Evolutionary conservation across 2,113 vertebrate species (phyloP).

Genomic region (Gambusia affinis): DNA sequence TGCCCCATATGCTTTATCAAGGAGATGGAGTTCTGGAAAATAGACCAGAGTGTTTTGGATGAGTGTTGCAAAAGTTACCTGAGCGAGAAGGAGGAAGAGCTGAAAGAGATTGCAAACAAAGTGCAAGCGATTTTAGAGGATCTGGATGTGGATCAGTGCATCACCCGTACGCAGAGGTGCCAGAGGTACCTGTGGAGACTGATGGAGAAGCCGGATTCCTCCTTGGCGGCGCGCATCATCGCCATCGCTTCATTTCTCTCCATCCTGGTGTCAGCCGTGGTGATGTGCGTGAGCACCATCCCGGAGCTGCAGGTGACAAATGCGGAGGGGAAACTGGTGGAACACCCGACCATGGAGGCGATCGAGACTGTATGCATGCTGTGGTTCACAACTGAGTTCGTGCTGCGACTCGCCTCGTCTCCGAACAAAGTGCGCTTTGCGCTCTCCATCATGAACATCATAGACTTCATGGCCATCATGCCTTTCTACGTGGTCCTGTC

Average conservation of each 20-base stretch:
- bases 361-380: constrained; percentile 94
- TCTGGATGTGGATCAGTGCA: constrained; percentile 82
- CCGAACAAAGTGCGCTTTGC: constrained; percentile 91
- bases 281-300: constrained; percentile 96
- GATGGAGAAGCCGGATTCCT: constrained; percentile 96
- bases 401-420: constrained; percentile 89
- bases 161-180: constrained; percentile 85
- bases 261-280: constrained; percentile 89
- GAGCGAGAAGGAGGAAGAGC: constrained; percentile 92
- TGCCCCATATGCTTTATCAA: constrained; percentile 97
- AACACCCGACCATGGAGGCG: constrained; percentile 90
- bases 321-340: constrained; percentile 87
- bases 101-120: constrained; percentile 91
- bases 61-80: constrained; percentile 94
- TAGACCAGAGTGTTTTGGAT: constrained; percentile 90
- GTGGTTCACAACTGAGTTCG: constrained; percentile 95
- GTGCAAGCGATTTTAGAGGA: constrained; percentile 94
- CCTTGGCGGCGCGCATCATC: constrained; percentile 86
- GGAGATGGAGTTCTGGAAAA: constrained; percentile 99
- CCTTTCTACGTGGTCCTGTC: constrained; percentile 94
- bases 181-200: constrained; percentile 92
- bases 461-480: constrained; percentile 92
- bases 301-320: constrained; percentile 93
- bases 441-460: constrained; percentile 93
- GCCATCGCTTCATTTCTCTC: constrained; percentile 93